Percentiles rank a stretch among this genome's conserved stretches.
These are phyloP conservation scores for Entosphenus tridentatus DNA, from an alignment of 2,113 vertebrate species.

Conservation along the genomic window DNA sequence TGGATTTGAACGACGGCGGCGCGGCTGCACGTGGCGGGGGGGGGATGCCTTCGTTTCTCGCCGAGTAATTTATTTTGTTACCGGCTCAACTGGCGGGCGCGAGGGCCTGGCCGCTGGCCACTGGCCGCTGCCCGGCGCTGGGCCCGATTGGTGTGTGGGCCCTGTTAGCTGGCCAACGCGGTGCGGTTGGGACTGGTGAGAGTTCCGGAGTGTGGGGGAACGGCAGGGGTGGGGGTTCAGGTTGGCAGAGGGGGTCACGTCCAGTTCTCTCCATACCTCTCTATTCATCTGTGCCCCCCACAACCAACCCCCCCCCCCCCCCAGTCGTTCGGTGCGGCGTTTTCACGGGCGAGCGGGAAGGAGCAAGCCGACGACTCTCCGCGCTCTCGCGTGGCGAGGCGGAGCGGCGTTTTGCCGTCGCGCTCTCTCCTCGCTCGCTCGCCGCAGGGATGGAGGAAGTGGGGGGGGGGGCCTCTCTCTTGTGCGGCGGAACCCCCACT, in stretches of 20 bases:
- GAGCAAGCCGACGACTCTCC: no score
- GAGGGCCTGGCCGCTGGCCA: not conserved
- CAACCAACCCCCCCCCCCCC: not conserved
- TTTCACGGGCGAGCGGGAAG: no score
- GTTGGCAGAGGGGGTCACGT: not conserved
- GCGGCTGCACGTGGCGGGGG: not conserved
- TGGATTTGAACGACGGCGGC: not conserved
- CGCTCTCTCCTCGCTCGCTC: no score
- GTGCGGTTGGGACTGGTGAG: not conserved
- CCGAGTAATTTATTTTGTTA: no score
- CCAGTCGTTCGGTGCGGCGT: not conserved
- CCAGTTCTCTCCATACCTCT: not conserved
- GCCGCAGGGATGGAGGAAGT: no score
- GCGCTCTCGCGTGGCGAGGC: no score
- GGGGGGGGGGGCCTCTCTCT: no score
- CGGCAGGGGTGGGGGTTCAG: no score
- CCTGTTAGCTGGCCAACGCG: not conserved
- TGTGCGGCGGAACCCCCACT: no score
- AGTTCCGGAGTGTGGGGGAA: no score
- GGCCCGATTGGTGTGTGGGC: not conserved
- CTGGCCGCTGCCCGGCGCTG: not conserved
- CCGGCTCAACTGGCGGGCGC: not conserved
- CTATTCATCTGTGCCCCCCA: not conserved
- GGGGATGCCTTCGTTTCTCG: no score
- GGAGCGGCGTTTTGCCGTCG: no score